A percentile compares a stretch with the other conserved stretches of the same genome.
phyloP scores from a whole-genome alignment of 2,888 invertebrate species.

The Drepanosiphum platanoidis region DNA sequence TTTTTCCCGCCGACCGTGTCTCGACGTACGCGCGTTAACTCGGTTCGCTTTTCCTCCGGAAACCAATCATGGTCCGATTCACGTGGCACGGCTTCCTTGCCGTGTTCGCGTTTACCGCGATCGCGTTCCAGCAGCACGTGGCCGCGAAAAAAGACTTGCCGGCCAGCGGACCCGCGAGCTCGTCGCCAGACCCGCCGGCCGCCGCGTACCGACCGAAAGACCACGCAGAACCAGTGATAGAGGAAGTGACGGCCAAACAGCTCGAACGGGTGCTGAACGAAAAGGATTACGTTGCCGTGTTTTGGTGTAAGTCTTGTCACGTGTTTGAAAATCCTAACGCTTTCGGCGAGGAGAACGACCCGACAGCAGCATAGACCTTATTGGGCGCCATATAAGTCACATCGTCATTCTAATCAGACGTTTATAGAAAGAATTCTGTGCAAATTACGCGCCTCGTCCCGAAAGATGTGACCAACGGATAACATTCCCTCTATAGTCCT shows the following conservation, averaged over 20 bases:
- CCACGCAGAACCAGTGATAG: slow-evolving; percentile 80
- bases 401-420: no score
- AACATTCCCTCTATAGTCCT: no score
- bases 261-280: slow-evolving; percentile 88
- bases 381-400: no score
- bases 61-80: slow-evolving; percentile 10
- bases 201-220: slow-evolving; percentile 26
- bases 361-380: no score
- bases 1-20: neutral
- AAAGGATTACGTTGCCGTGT: slow-evolving; percentile 94
- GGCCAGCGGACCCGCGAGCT: slow-evolving; percentile 64
- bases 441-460: no score
- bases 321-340: neutral
- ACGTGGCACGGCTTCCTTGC: slow-evolving; percentile 15
- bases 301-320: slow-evolving; percentile 85
- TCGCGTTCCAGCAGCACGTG: slow-evolving; percentile 62
- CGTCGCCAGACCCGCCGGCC: slow-evolving; percentile 52
- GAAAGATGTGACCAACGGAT: no score
- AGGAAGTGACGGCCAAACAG: slow-evolving; percentile 92
- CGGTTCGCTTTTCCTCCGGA: neutral
- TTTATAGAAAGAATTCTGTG: no score
- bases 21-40: neutral
- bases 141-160: slow-evolving; percentile 64
- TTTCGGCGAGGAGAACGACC: no score
- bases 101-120: slow-evolving; percentile 47